Percentiles rank a stretch among this genome's conserved stretches.
Evolutionary conservation across 1,140 invertebrate species (phyloP).

Genomic region (Drosophila seguyi): DNA sequence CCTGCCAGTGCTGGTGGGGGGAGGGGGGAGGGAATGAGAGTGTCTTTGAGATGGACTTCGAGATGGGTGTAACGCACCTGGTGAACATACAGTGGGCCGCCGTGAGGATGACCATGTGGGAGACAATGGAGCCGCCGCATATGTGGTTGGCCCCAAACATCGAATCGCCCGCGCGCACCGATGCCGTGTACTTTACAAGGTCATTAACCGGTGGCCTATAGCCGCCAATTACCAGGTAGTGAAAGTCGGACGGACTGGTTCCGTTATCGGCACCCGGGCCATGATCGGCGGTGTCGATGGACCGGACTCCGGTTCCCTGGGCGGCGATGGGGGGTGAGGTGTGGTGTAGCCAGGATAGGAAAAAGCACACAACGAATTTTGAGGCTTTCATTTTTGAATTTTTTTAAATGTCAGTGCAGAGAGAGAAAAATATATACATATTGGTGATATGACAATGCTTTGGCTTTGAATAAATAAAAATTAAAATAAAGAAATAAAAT

Average conservation of each 20-base stretch:
- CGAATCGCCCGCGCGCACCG: neutral
- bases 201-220: slow-evolving; percentile 45
- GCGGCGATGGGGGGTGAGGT: no score
- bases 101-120: slow-evolving; percentile 38
- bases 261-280: neutral
- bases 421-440: neutral
- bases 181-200: slow-evolving; percentile 43
- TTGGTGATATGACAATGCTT: no score
- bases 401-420: neutral
- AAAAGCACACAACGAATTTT: slow-evolving; percentile 51
- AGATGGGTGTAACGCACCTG: slow-evolving; percentile 35
- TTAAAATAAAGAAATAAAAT: no score
- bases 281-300: no score
- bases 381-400: slow-evolving; percentile 37
- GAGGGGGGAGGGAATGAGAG: no score
- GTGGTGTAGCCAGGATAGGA: slow-evolving; percentile 3
- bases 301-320: no score
- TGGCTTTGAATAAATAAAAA: no score
- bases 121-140: slow-evolving; percentile 65
- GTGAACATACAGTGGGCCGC: slow-evolving; percentile 63
- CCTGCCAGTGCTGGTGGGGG: no score
- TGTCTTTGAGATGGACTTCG: no score
- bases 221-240: slow-evolving; percentile 60
- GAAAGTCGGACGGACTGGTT: slow-evolving; percentile 33
- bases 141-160: slow-evolving; percentile 56